Evolutionary conservation across 2,113 vertebrate genomes (phyloP).

Genomic region (Ceyx margarethae): DNA sequence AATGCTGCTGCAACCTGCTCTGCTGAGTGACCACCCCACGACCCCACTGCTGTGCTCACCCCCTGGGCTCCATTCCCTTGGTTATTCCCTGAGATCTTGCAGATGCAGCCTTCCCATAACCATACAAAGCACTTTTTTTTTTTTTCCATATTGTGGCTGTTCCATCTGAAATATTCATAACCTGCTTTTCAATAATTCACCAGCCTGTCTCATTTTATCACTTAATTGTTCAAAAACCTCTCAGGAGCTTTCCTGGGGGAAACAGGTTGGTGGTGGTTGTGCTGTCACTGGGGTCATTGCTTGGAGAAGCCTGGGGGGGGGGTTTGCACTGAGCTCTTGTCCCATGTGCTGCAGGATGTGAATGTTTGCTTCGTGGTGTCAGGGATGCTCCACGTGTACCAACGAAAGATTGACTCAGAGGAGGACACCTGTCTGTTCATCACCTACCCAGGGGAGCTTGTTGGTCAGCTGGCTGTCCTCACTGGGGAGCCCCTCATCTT

Average conservation of each 20-base stretch:
- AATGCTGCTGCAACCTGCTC: not conserved
- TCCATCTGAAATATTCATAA: conserved; percentile 44
- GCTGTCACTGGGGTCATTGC: not conserved
- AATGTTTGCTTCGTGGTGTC: conserved; percentile 91
- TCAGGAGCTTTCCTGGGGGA: not conserved
- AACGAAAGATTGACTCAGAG: conserved; percentile 87
- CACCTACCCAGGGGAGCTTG: conserved; percentile 89
- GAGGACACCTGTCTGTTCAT: conserved; percentile 91
- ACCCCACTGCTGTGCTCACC: not conserved
- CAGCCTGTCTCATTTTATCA: conserved; percentile 28
- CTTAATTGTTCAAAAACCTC: not conserved
- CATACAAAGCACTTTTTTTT: not conserved
- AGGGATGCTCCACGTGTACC: conserved; percentile 89
- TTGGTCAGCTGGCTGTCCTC: conserved; percentile 91
- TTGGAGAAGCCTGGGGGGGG: not conserved
- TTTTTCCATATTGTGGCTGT: conserved; percentile 10
- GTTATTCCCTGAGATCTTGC: not conserved
- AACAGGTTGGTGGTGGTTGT: not conserved
- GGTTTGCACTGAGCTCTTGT: not conserved
- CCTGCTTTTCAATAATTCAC: conserved; percentile 56
- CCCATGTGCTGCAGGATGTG: conserved; percentile 77
- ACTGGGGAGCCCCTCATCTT: conserved; percentile 95
- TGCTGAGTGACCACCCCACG: not conserved
- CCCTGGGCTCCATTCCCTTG: not conserved
- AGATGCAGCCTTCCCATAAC: not conserved